A percentile compares a stretch with the other conserved stretches of the same genome.
Conservation (phyloP, 2,113 vertebrate species). For the Syngnathus floridae region DNA sequence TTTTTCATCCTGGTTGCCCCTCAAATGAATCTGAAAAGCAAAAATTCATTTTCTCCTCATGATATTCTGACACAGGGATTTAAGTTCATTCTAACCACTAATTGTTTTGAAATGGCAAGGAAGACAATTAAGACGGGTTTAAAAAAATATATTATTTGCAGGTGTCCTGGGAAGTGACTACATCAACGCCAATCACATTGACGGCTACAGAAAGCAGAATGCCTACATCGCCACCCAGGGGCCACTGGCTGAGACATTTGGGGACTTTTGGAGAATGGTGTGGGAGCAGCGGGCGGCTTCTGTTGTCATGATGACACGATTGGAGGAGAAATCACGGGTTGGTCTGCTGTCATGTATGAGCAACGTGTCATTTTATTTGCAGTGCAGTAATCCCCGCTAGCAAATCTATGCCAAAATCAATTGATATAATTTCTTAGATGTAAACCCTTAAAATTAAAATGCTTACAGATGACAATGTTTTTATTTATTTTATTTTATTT, state of each 20-base stretch:
- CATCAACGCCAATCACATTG: constrained; percentile 97
- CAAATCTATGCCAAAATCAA: too few relatives aligned
- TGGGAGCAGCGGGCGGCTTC: constrained; percentile 96
- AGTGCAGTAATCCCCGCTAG: neutral
- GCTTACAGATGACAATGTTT: too few relatives aligned
- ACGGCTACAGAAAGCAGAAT: constrained; percentile 95
- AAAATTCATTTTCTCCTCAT: neutral
- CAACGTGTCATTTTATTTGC: neutral
- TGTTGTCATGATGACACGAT: constrained; percentile 96
- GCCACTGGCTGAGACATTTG: constrained; percentile 88
- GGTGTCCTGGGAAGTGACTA: constrained; percentile 93
- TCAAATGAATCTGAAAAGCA: neutral
- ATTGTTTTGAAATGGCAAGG: constrained; percentile 10
- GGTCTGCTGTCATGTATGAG: constrained; percentile 17
- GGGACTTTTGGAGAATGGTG: constrained; percentile 98
- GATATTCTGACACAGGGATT: neutral
- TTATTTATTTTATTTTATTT: too few relatives aligned
- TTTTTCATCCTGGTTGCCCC: neutral
- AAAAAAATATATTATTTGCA: constrained; percentile 42
- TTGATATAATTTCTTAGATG: too few relatives aligned
- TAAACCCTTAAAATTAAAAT: too few relatives aligned
- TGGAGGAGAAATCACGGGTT: constrained; percentile 92
- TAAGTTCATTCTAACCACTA: neutral
- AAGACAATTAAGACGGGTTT: neutral
- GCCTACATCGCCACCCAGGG: constrained; percentile 97